Evolutionary conservation across 2,888 invertebrate genomes (phyloP).

Genomic region (Andrena trimmerana): DNA sequence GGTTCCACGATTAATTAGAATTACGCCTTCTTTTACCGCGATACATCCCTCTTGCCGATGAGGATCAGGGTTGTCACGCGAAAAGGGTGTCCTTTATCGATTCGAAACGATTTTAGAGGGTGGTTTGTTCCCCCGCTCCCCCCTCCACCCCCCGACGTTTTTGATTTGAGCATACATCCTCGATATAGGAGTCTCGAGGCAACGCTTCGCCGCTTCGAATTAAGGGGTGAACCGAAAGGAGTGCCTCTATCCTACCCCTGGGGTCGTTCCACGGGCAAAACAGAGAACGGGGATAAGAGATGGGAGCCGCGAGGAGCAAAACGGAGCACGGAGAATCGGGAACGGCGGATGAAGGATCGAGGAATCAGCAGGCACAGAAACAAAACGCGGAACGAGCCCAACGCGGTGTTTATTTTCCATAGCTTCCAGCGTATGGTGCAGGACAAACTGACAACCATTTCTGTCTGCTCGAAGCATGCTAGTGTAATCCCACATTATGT

Average conservation of each 20-base stretch:
- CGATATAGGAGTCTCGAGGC: slow-evolving; percentile 68
- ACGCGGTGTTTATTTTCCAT: slow-evolving; percentile 1
- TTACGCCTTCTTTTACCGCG: slow-evolving; percentile 14
- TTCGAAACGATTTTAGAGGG: slow-evolving; percentile 82
- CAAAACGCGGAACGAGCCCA: slow-evolving; percentile 1
- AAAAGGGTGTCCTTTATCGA: slow-evolving; percentile 75
- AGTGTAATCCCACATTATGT: no score
- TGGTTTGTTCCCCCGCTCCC: slow-evolving; percentile 66
- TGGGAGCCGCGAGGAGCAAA: slow-evolving; percentile 33
- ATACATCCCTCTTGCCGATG: slow-evolving; percentile 1
- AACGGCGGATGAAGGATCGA: slow-evolving; percentile 8
- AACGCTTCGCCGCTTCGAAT: slow-evolving; percentile 82
- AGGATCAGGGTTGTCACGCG: slow-evolving; percentile 53
- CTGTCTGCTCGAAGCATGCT: no score
- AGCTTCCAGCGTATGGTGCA: background rate
- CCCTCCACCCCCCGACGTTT: slow-evolving; percentile 71
- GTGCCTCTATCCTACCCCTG: slow-evolving; percentile 42
- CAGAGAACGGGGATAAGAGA: slow-evolving; percentile 16
- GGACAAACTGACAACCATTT: background rate
- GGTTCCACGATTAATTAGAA: slow-evolving; percentile 22
- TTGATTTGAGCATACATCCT: slow-evolving; percentile 77
- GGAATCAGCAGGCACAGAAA: slow-evolving; percentile 18
- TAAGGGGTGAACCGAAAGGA: slow-evolving; percentile 76
- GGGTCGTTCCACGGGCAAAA: slow-evolving; percentile 50
- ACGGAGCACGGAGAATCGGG: slow-evolving; percentile 35